Base-by-base conservation (phyloP, 2,113 vertebrate species). In the Balaeniceps rex region DNA sequence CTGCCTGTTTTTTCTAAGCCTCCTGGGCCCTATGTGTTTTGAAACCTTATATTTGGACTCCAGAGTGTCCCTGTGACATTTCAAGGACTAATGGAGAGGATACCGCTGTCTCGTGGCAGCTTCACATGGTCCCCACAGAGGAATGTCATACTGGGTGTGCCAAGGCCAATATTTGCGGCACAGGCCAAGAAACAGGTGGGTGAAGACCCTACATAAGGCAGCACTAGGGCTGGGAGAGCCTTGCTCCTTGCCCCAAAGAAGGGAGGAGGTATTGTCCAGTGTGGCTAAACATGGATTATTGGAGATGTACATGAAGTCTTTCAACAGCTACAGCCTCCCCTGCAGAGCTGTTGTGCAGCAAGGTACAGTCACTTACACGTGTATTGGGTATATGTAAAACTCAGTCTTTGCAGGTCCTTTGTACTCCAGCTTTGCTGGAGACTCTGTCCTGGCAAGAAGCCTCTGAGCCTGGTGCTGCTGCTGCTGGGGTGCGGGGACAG, bases 321-420 rank as follows among this genome's bases (percentile, higher is more conserved):
- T 31, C 25, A 46, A 11, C 1, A 4, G 51, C 44, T 70, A 14
- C 65, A 64, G 24, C 69, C 44, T 15, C 28, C n/a, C 40, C 40
- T 14, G 18, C 33, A 65, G 80, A 66, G 71, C 25, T 55, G 38
- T n/a, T 19, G 79, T 34, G 58, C 54, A 40, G 44, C 54, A n/a
- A 66, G 15, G 33, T 13, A 10, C 1, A 2, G 38, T 25, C 19
- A 1, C 47, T 36, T 14, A 36, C 40, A 14, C 0, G 2, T 14
- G 14, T 46, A 19, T 47, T 19, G 19, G 46, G 46, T 47, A 21
- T 47, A 47, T 47, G 46, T 47, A 21, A 47, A 47, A 47, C 19
- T 47, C 47, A 49, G 49, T 12, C 49, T 24, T 24, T 57, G 51
- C 47, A 42, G 18, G 36, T 72, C 47, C 31, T 36, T 49, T 9